Conservation (phyloP, 2,888 invertebrate species). For the Tryphoninae sp. region DNA sequence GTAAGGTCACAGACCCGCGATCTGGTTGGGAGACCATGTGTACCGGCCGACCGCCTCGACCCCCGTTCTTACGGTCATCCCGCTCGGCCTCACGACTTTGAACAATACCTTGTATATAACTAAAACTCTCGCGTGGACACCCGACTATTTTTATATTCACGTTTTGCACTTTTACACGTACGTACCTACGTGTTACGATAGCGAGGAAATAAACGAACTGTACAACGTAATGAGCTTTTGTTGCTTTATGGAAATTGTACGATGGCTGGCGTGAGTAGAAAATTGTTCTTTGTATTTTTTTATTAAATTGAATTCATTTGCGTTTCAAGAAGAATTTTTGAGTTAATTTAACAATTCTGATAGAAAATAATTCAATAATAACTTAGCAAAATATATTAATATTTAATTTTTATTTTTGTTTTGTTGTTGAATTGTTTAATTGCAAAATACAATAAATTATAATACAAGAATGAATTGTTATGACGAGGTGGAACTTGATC, state of each 20-base stretch:
- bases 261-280: background rate
- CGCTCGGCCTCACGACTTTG: conserved; percentile 51
- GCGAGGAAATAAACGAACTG: background rate
- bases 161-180: conserved; percentile 42
- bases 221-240: background rate
- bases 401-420: no score
- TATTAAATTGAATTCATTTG: no score
- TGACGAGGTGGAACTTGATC: no score
- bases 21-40: conserved; percentile 78
- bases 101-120: conserved; percentile 51
- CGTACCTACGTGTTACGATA: conserved; percentile 21
- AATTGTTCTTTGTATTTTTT: background rate
- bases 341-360: no score
- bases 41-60: conserved; percentile 68
- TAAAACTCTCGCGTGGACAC: conserved; percentile 37
- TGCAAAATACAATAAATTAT: no score
- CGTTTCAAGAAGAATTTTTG: no score
- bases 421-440: no score
- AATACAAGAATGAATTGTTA: no score
- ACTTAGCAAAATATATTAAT: no score
- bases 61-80: conserved; percentile 28
- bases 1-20: conserved; percentile 78
- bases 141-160: conserved; percentile 30
- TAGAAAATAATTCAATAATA: no score
- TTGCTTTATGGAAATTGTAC: background rate